Conservation (phyloP, 1,140 invertebrate genomes). For the Telenomus remus region DNA sequence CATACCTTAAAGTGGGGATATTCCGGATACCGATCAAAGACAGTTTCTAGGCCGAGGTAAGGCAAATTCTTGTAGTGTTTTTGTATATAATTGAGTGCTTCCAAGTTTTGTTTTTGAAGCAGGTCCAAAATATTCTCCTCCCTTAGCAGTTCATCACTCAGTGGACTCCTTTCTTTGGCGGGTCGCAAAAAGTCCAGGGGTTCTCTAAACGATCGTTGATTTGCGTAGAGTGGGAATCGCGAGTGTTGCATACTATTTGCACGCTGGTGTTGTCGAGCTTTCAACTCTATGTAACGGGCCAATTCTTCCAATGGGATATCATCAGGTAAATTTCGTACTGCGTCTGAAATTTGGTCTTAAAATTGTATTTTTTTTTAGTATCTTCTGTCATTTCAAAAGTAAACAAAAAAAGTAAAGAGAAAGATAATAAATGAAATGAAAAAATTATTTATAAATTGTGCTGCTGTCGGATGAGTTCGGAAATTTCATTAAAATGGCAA, state of each 20-base stretch:
- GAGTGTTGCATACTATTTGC: constrained; percentile 38
- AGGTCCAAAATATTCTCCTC: constrained; percentile 53
- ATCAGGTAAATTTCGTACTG: constrained; percentile 56
- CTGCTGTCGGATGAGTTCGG: no score
- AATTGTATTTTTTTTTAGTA: background rate
- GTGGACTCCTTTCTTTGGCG: constrained; percentile 51
- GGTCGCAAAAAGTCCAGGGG: constrained; percentile 47
- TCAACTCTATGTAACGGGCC: constrained; percentile 58
- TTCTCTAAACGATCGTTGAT: constrained; percentile 50
- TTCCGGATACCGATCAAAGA: constrained; percentile 37
- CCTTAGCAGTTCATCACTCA: constrained; percentile 47
- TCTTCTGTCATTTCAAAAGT: no score
- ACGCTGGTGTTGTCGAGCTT: constrained; percentile 43
- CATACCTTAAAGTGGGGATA: constrained; percentile 44
- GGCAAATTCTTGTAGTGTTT: constrained; percentile 43
- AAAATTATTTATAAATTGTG: no score
- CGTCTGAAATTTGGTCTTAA: constrained; percentile 55
- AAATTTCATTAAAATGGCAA: no score
- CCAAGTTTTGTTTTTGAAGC: constrained; percentile 47
- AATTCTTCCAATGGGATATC: constrained; percentile 61
- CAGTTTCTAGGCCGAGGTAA: constrained; percentile 43
- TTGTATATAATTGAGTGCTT: constrained; percentile 35
- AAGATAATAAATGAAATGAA: no score
- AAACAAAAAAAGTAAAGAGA: constrained; percentile 11
- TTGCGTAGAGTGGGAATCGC: constrained; percentile 34